These are phyloP conservation scores for Ophion ellenae DNA, from an alignment of 2,888 invertebrate species.

Conservation along the genomic window DNA sequence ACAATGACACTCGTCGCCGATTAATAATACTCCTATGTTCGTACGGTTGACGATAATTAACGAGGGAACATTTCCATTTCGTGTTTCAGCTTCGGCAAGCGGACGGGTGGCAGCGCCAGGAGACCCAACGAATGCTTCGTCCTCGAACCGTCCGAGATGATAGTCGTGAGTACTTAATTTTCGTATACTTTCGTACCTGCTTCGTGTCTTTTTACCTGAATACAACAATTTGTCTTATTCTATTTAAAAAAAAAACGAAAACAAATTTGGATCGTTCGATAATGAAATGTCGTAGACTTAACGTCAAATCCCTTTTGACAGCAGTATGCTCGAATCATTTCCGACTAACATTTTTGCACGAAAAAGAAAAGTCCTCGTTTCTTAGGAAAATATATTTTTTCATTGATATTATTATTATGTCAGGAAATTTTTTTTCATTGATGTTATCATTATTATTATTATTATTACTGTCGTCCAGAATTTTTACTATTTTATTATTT, in stretches of 20 bases:
- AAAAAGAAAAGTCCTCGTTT: no score
- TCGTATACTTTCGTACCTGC: neutral
- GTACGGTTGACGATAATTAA: constrained; percentile 61
- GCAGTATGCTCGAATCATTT: no score
- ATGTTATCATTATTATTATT: no score
- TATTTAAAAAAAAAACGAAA: neutral
- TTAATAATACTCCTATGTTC: constrained; percentile 38
- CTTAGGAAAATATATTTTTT: no score
- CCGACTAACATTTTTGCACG: no score
- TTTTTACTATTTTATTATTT: no score
- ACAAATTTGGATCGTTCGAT: neutral
- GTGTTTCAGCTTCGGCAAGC: constrained; percentile 91
- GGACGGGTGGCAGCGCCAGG: constrained; percentile 90
- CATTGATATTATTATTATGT: no score
- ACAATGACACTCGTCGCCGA: constrained; percentile 21
- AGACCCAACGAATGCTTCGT: constrained; percentile 93
- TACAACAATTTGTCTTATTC: neutral
- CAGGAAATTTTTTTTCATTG: no score
- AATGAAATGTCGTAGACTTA: neutral
- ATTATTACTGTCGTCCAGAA: no score
- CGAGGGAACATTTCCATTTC: constrained; percentile 65
- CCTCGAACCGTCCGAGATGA: constrained; percentile 94
- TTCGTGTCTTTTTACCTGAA: neutral
- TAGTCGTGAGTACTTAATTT: constrained; percentile 88
- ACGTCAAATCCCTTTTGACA: no score